A percentile compares a stretch with the other conserved stretches of the same genome.
These are phyloP conservation scores for Scaptodrosophila latifasciaeformis DNA, from an alignment of 2,888 invertebrate genomes.

Conservation along the genomic window DNA sequence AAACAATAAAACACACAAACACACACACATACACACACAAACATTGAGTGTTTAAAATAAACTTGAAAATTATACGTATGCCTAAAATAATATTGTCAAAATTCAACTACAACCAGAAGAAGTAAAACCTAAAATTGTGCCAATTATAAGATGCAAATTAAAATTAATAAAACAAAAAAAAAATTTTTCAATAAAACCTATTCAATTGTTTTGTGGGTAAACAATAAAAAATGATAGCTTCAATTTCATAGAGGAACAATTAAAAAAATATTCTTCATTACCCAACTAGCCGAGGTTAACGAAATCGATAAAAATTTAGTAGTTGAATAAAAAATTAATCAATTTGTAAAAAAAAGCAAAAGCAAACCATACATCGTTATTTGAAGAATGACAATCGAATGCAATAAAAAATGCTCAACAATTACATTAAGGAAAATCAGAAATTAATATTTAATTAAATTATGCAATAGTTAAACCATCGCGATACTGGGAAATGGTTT, in stretches of 20 bases:
- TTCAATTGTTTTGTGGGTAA: too few species aligned
- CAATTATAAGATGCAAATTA: conserved; percentile 47
- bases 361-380: conserved; percentile 32
- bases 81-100: conserved; percentile 12
- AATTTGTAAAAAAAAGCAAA: conserved; percentile 15
- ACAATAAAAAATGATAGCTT: conserved; percentile 6
- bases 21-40: conserved; percentile 12
- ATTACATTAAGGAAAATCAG: conserved; percentile 12
- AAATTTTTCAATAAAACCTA: not conserved
- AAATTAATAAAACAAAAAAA: conserved; percentile 22
- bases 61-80: conserved; percentile 21
- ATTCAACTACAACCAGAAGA: not conserved
- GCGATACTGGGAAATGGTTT: not conserved
- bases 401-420: conserved; percentile 56
- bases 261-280: conserved; percentile 6
- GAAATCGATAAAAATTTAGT: conserved; percentile 13
- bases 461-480: not conserved
- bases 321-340: conserved; percentile 12
- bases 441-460: conserved; percentile 33
- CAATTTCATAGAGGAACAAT: conserved; percentile 10
- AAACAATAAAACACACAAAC: not conserved
- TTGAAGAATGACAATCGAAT: conserved; percentile 58
- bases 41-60: conserved; percentile 19
- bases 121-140: conserved; percentile 42
- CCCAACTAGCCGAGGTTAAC: conserved; percentile 35